Evolutionary conservation across 2,888 invertebrate species (phyloP), one percentile per base, ranked within the genome.

Genomic region (Apocheima hispidaria): DNA sequence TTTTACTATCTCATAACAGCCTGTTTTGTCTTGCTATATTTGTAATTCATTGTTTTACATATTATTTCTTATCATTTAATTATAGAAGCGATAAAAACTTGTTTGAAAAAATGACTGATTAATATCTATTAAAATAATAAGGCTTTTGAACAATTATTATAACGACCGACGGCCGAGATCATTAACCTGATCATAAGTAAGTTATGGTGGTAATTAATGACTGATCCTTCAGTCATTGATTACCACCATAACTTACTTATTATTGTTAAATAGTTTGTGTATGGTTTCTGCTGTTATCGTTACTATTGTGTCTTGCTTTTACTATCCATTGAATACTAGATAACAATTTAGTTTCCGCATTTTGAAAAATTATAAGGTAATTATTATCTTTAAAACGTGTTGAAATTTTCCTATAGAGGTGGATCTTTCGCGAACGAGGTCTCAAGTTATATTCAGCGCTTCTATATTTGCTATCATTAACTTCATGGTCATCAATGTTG

Each of bases 151-250:
- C 1, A 4, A 41, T 23, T 21, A 35, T 18, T 35, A 55, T n/a
- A 23, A 55, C 12, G 18, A 16, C 50, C 12, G 28, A 55, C 12
- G 18, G n/a, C 50, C 12, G 28, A 48, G 38, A 21, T n/a, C 44
- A 30, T 30, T 51, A 26, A 44, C 51, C 44, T 51, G 36, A n/a
- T 33, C n/a, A n/a, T n/a, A n/a, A n/a, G n/a, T n/a, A n/a, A n/a
- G n/a, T n/a, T n/a, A n/a, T n/a, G n/a, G n/a, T n/a, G n/a, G n/a
- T n/a, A n/a, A n/a, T n/a, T n/a, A n/a, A n/a, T n/a, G n/a, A n/a
- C 44, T 51, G 36, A n/a, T 33, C 35, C n/a, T 38, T 48, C 18
- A 35, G 33, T 48, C 40, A 38, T 49, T 35, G 38, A 12, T 49
- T 43, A 48, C n/a, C 18, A 20, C 26, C 18, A 6, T 33, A 33